These are phyloP conservation scores for Chlorodrepanis virens DNA, from an alignment of 2,113 vertebrate species.

Conservation along the genomic window DNA sequence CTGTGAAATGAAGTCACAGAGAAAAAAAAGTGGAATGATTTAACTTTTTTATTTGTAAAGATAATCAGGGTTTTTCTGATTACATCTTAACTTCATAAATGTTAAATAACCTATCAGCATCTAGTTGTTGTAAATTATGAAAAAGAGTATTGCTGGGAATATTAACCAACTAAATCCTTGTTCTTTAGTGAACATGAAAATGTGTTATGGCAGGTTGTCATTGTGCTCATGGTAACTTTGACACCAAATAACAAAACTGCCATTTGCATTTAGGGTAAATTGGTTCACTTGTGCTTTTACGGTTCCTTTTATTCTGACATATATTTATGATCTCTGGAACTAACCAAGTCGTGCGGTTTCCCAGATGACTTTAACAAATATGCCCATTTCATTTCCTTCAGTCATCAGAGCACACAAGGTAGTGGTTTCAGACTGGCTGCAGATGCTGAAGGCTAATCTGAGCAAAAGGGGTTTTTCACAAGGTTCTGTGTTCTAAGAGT, in stretches of 20 bases:
- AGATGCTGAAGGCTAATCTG: constrained; percentile 39
- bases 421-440: constrained; percentile 56
- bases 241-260: constrained; percentile 85
- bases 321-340: constrained; percentile 78
- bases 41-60: constrained; percentile 99
- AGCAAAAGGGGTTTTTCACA: neutral
- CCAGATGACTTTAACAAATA: constrained; percentile 75
- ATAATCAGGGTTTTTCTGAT: constrained; percentile 98
- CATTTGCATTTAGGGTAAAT: constrained; percentile 82
- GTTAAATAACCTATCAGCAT: constrained; percentile 99
- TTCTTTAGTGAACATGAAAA: constrained; percentile 81
- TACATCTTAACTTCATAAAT: constrained; percentile 99
- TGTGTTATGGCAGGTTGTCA: constrained; percentile 84
- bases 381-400: constrained; percentile 69
- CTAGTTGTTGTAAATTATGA: constrained; percentile 99
- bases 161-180: constrained; percentile 89
- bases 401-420: constrained; percentile 42
- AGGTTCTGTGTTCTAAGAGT: neutral
- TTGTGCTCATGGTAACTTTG: constrained; percentile 77
- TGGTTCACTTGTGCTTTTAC: constrained; percentile 73
- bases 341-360: constrained; percentile 67
- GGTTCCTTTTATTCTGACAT: constrained; percentile 72
- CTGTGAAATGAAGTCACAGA: constrained; percentile 70
- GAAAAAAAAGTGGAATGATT: constrained; percentile 90
- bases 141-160: constrained; percentile 91